Base-by-base conservation (phyloP, 2,797 vertebrate genomes). In the Microchirus variegatus region DNA sequence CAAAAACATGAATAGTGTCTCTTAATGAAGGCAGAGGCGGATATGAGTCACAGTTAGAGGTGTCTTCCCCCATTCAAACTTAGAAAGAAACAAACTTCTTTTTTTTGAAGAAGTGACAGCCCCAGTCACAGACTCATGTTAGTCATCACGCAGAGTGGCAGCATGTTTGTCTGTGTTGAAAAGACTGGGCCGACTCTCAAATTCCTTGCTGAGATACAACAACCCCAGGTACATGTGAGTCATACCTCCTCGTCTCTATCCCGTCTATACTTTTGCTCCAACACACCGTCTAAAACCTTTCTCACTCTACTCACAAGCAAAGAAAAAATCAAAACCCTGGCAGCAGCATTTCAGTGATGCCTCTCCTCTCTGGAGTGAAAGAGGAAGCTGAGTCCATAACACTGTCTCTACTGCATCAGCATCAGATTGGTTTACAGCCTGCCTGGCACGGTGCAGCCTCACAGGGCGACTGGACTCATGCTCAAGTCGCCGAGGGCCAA, bases 401-500 rank as follows among this genome's bases (percentile, higher is more conserved):
- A 61, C 69, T 45, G 72, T 85, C 81, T 89, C 79, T 72, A 83
- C 87, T 85, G 89, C 90, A 90, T 89, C 90, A 87, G 90, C 87
- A 84, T 81, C 79, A 80, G 81, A 90, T 90, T 85, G 82, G 70
- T 88, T 90, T 91, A 87, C 87, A 87, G 80, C 79, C 77, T 77
- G 70, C 70, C 78, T 83, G 84, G 81, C 82, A 86, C 67, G 49
- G 61, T 69, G 76, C 78, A 71, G 65, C 48, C 67, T 82, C 72
- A 61, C 70, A 76, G 78, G 78, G 67, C 1, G 40, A 63, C 82
- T 71, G 78, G 63, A 81, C 76, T 61, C 73, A 15, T 5, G 36
- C 53, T 67, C 53, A 2, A 2, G 53, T 67, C 76, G 61, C 73
- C 45, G 48, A 78, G 41, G 54, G 78, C 70, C 77, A 65, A 66